phyloP scores from a whole-genome alignment of 92 coral and sea anemone species.

The Epizoanthus scotinus region DNA sequence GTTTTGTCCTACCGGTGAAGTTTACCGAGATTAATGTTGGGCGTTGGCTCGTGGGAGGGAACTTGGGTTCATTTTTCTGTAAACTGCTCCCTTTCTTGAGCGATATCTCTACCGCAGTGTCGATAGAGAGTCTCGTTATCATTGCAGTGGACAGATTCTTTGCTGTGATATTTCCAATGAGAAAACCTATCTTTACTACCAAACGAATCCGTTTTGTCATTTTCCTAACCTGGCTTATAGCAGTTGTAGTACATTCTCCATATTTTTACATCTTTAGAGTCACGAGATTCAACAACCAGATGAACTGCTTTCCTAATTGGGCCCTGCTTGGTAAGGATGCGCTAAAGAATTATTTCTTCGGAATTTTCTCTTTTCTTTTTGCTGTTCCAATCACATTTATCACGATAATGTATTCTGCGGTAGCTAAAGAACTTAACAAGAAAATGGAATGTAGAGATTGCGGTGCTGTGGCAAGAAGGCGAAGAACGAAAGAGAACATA shows the following conservation, averaged over 20 bases:
- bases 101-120: conserved; percentile 15
- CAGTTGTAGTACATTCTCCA: background rate
- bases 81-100: conserved; percentile 1
- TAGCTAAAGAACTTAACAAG: background rate
- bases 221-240: conserved; percentile 3
- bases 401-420: background rate
- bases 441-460: background rate
- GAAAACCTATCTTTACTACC: conserved; percentile 6
- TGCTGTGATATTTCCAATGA: background rate
- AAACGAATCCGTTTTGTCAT: conserved; percentile 5
- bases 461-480: background rate
- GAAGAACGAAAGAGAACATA: background rate
- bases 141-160: conserved; percentile 4
- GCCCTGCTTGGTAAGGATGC: background rate
- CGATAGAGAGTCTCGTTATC: conserved; percentile 6
- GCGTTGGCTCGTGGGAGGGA: conserved; percentile 29
- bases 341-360: background rate
- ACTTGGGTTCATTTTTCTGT: conserved; percentile 13
- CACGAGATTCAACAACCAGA: background rate
- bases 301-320: background rate
- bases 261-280: background rate
- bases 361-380: background rate
- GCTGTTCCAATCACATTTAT: background rate
- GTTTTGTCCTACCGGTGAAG: conserved; percentile 11
- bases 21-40: conserved; percentile 20